Base-by-base conservation (phyloP, 2,888 invertebrate species). In the Notodonta ziczac region DNA sequence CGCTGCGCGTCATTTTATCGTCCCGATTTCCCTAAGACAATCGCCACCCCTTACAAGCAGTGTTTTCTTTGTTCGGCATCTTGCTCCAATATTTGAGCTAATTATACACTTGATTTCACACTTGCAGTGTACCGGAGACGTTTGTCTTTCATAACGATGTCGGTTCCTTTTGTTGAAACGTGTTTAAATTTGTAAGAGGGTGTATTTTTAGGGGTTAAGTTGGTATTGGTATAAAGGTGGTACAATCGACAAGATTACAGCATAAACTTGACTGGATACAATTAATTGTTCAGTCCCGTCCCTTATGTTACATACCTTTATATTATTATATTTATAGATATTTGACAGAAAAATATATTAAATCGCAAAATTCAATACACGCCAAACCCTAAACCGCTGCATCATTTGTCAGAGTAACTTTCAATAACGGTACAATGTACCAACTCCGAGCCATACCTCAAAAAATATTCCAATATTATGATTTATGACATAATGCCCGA, bases 401-500 rank as follows among this genome's bases (percentile, higher is more conserved):
- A 85, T 90, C 91, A 90, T 92, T 91, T 90, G 90, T 92, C 90
- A 90, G 80, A 80, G 83, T 81, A 81, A 84, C 78, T 85, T 91
- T 89, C 91, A 91, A 92, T 92, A 90, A 83, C 81, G 80, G 77
- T 78, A 82, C 84, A 80, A 83, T 84, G 74, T 76, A 75, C 75
- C 78, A 77, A 81, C 84, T 85, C 81, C 79, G 83, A 81, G 79
- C 74, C 78, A 74, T 80, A 80, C 81, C 70, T 82, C 79, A 77
- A 77, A 78, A 87, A 87, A 90, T 89, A 91, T 90, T 88, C 83
- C 91, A 90, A 91, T 93, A 90, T 89, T 87, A 87, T 90, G 92
- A 93, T 92, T 90, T 92, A 92, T 80, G 85, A 81, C 79, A 83
- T 85, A 87, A 90, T 86, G 85, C 84, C 77, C 70, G 83, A 84